Base-by-base conservation (phyloP, 53 echinoderm and acorn worm genomes). In the Holothuria scabra region DNA sequence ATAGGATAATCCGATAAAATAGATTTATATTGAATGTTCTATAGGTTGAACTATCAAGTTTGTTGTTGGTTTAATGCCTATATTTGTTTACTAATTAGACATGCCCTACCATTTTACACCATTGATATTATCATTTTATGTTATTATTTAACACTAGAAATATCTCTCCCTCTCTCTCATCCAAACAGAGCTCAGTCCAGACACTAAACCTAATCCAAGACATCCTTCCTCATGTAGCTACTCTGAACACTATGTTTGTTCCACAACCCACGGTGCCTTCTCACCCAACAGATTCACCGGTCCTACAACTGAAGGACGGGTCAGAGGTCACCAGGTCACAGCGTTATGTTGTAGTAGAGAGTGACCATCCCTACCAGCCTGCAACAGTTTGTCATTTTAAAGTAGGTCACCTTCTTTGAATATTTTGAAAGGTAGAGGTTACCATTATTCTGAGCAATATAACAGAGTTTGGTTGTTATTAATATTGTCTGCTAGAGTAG, bases 341-440 rank as follows among this genome's bases (percentile, higher is more conserved):
- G 59, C 90, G 94, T 49, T 92, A 97, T 52, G 89, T 94, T 16
- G 87, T 93, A 81, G 92, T 97, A 20, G 97, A 97, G 84, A 92
- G 97, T 79, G 94, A 97, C 38, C 97, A 97, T 57, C 97, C 97
- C 0, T 97, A 97, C 80, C 94, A 92, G 72, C 76, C 93, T 44
- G 92, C 94, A 16, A 91, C 97, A 19, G 94, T 94, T 8, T 90
- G 94, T 5, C 88, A 91, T 86, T 97, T 91, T 64, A 97, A 90
- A 87, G 97, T 91, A 60, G 74, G 87, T 67, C 21, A 10, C 21
- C 28, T 16, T 14, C 18, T 52, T 3, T 16, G 18, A 52, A 6
- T 48, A 8, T 48, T 13, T 10, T 48, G 48, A 48, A 48, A 48
- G 48, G 14, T 48, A 48, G 48, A 13, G 14, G 12, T 12, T 10